A percentile compares a stretch with the other conserved stretches of the same genome.
Conservation (phyloP, 2,113 vertebrate genomes). For the Anas platyrhynchos region DNA sequence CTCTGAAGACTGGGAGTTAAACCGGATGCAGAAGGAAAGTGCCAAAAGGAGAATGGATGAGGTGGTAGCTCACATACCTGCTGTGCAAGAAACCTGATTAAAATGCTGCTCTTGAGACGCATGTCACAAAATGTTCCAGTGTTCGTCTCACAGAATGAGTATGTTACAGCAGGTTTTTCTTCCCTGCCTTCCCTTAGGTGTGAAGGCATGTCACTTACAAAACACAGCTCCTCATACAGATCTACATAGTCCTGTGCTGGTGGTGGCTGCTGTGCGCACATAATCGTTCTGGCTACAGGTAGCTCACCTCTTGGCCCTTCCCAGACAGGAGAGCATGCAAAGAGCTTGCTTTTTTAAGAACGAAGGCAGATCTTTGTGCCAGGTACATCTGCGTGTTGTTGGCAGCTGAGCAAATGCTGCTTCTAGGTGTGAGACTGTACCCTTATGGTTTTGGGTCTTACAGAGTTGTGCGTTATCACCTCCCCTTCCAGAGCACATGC, state of each 20-base stretch:
- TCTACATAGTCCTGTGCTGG: not conserved
- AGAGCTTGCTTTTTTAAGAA: not conserved
- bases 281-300: not conserved
- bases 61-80: not conserved
- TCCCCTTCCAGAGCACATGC: not conserved
- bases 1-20: not conserved
- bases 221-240: not conserved
- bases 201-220: not conserved
- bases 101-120: not conserved
- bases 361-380: not conserved
- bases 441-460: not conserved
- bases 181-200: not conserved
- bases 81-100: not conserved
- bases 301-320: not conserved
- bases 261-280: not conserved
- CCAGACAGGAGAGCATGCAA: not conserved
- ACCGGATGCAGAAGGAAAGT: not conserved
- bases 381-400: not conserved
- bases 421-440: not conserved
- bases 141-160: not conserved
- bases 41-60: not conserved
- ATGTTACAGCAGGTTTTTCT: constrained; percentile 13
- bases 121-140: not conserved
- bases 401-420: not conserved
- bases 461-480: not conserved